A percentile compares a stretch with the other conserved stretches of the same genome.
These are phyloP conservation scores for Dipodomys spectabilis DNA, from an alignment of 2,113 vertebrate genomes.

Conservation along the genomic window DNA sequence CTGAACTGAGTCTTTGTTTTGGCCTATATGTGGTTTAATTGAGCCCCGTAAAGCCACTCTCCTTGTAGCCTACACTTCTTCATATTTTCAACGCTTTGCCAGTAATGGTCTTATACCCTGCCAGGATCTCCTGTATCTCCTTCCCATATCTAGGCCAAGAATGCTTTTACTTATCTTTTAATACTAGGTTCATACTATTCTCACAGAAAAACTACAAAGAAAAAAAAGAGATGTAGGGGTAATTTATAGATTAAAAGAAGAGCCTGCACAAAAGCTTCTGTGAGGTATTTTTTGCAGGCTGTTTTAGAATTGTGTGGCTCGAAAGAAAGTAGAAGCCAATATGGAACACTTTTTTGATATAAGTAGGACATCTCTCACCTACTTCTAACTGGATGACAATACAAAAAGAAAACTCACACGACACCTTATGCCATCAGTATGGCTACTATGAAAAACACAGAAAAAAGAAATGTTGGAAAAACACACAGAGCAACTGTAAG, in stretches of 20 bases:
- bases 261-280: background rate
- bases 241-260: conserved; percentile 20
- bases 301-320: background rate
- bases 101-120: background rate
- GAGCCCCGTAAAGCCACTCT: background rate
- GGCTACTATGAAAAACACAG: background rate
- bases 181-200: background rate
- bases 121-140: background rate
- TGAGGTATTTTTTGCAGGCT: background rate
- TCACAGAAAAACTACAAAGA: background rate
- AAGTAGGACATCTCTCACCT: background rate
- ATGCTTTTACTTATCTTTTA: conserved; percentile 22
- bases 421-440: background rate
- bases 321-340: background rate
- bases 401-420: background rate
- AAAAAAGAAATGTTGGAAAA: background rate
- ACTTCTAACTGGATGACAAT: conserved; percentile 23
- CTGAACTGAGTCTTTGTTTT: background rate
- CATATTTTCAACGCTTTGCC: background rate
- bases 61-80: background rate
- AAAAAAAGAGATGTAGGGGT: background rate
- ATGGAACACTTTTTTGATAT: background rate
- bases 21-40: background rate
- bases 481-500: background rate
- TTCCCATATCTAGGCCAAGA: background rate